These are phyloP conservation scores for Pipra filicauda DNA, from an alignment of 2,113 vertebrate genomes.

Conservation along the genomic window DNA sequence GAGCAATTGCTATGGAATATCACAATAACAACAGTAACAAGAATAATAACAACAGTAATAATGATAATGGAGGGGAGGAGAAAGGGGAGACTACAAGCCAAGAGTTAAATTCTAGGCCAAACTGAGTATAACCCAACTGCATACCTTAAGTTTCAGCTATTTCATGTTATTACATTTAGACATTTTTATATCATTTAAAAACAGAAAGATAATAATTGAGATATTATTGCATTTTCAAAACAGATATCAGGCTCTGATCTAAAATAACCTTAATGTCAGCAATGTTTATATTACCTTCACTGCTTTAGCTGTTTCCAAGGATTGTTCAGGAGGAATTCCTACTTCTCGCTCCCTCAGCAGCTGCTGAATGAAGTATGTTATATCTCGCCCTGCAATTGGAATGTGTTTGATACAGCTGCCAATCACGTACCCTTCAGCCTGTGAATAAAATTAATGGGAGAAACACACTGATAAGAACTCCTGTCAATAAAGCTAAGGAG, in stretches of 20 bases:
- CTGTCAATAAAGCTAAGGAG: not conserved
- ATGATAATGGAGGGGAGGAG: not conserved
- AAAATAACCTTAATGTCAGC: not conserved
- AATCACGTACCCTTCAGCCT: conserved; percentile 98
- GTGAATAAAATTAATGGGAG: not conserved
- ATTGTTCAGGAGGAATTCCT: conserved; percentile 97
- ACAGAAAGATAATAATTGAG: not conserved
- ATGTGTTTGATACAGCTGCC: conserved; percentile 99
- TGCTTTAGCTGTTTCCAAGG: conserved; percentile 96
- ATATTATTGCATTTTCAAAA: not conserved
- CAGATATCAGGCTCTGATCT: not conserved
- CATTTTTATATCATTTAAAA: not conserved
- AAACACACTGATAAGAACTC: not conserved
- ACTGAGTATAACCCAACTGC: not conserved
- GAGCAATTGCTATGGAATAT: not conserved
- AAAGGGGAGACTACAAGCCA: not conserved
- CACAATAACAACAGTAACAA: not conserved
- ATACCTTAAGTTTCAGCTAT: not conserved
- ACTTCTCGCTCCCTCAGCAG: conserved; percentile 94
- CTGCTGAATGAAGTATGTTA: conserved; percentile 98
- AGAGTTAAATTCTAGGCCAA: not conserved
- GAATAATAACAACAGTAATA: not conserved
- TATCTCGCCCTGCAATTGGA: conserved; percentile 96
- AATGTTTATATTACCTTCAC: conserved; percentile 83
- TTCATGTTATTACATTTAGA: not conserved